Base-by-base conservation (phyloP, 2,888 invertebrate species). In the Tetragonula carbonaria region DNA sequence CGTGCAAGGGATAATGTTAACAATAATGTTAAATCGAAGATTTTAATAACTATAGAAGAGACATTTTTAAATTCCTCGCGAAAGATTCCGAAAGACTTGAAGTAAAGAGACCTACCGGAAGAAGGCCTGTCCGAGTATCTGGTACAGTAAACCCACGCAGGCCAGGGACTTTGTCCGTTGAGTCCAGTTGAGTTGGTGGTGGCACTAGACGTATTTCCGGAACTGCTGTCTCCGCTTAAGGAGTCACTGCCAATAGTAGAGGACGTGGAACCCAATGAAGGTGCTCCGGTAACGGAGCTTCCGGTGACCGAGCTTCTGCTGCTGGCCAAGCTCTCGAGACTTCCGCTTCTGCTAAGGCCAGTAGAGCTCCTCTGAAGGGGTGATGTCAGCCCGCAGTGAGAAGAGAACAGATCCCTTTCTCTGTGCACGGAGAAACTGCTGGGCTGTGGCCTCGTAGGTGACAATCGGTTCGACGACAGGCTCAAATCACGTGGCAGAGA, bases 61-160 rank as follows among this genome's bases (percentile, higher is more conserved):
- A 45, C 2, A 45, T 45, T 45, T 45, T 45, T 45, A 45, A 45
- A 45, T 45, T 45, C 8, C 45, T 45, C 0, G 45, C 45, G 8
- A n/a, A 14, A 21, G 5, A 45, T 23, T 33, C 13, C 1, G 45
- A 45, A 45, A 4, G 4, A 65, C 18, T 8, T 2, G 2, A 66
- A 6, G 28, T 51, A 50, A 21, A 0, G 18, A 55, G 14, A 95
- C 96, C 96, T 94, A 98, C 98, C 98, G 95, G 98, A 98, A 95
- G 98, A 98, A 8, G 98, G 98, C 92, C 98, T 96, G 94, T 98
- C 98, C 92, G 97, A 97, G 95, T 99, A 99, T 93, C 99, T 96
- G 13, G 99, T 99, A 95, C 99, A 99, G 95, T 98, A 99, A 68
- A 99, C 98, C 99, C 99, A 99, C 53, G 99, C 99, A 0, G 99